phyloP scores from a whole-genome alignment of 2,888 invertebrate species.

The Nycteola revayana region DNA sequence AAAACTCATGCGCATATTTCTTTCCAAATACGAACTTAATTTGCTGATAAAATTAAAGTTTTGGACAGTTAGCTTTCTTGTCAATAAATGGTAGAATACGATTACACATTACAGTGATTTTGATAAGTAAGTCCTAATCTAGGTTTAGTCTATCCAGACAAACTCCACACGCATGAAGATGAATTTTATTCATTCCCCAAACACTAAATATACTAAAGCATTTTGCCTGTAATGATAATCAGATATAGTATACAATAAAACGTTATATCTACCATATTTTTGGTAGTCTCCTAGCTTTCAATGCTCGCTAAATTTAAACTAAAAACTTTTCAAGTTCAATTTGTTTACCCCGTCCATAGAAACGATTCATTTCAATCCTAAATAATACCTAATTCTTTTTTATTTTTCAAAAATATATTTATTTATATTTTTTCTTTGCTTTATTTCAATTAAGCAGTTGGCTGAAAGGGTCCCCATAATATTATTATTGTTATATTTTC shows the following conservation, averaged over 20 bases:
- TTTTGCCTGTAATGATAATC: slow-evolving; percentile 53
- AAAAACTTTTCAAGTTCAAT: slow-evolving; percentile 30
- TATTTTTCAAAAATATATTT: slow-evolving; percentile 16
- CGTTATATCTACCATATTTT: slow-evolving; percentile 57
- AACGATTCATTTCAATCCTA: slow-evolving; percentile 11
- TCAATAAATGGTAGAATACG: slow-evolving; percentile 30
- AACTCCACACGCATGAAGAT: slow-evolving; percentile 33
- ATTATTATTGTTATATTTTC: too few relatives aligned
- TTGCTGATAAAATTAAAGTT: slow-evolving; percentile 34
- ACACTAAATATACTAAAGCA: slow-evolving; percentile 39
- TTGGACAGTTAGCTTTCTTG: slow-evolving; percentile 44
- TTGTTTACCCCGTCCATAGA: slow-evolving; percentile 13
- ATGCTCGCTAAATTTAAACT: slow-evolving; percentile 31
- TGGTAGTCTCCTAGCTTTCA: slow-evolving; percentile 68
- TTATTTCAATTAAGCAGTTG: slow-evolving; percentile 14
- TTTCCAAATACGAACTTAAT: too few relatives aligned
- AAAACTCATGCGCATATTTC: too few relatives aligned
- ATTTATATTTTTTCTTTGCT: slow-evolving; percentile 5
- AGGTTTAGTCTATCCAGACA: slow-evolving; percentile 1
- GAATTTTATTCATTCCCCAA: slow-evolving; percentile 59
- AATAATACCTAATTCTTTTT: slow-evolving; percentile 20
- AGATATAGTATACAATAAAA: slow-evolving; percentile 49
- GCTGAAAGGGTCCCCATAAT: slow-evolving; percentile 19
- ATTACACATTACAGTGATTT: slow-evolving; percentile 21
- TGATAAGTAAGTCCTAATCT: slow-evolving; percentile 18